Percentiles rank a stretch among this genome's conserved stretches.
Conservation (phyloP, 2,888 invertebrate species). For the Calliopum simillimum region DNA sequence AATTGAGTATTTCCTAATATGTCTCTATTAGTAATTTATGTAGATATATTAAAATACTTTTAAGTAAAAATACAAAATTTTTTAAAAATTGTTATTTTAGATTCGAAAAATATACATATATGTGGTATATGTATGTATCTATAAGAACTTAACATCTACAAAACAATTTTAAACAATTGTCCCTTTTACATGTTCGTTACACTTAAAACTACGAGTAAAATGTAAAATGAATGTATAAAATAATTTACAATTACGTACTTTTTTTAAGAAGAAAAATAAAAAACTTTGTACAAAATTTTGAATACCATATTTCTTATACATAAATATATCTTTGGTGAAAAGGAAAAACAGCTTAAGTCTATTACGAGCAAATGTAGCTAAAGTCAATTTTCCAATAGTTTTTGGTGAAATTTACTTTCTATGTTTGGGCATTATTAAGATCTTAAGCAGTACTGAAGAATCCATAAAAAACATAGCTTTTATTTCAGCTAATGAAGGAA, state of each 20-base stretch:
- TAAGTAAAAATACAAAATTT: not conserved
- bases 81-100: slow-evolving; percentile 25
- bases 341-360: no score
- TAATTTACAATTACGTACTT: slow-evolving; percentile 26
- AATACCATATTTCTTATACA: not conserved
- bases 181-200: not conserved
- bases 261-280: slow-evolving; percentile 1
- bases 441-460: no score
- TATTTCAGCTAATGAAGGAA: no score
- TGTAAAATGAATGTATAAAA: not conserved
- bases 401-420: no score
- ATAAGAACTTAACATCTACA: slow-evolving; percentile 24
- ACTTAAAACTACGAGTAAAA: slow-evolving; percentile 13
- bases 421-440: no score
- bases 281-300: slow-evolving; percentile 29
- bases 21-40: no score
- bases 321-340: not conserved
- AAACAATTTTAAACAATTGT: slow-evolving; percentile 38
- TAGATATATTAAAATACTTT: not conserved
- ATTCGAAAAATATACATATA: not conserved
- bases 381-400: no score
- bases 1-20: no score
- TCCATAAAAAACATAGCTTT: no score
- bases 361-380: no score
- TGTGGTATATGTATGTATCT: no score